Base-by-base conservation (phyloP, 2,888 invertebrate species). In the Caradrina clavipalpis region DNA sequence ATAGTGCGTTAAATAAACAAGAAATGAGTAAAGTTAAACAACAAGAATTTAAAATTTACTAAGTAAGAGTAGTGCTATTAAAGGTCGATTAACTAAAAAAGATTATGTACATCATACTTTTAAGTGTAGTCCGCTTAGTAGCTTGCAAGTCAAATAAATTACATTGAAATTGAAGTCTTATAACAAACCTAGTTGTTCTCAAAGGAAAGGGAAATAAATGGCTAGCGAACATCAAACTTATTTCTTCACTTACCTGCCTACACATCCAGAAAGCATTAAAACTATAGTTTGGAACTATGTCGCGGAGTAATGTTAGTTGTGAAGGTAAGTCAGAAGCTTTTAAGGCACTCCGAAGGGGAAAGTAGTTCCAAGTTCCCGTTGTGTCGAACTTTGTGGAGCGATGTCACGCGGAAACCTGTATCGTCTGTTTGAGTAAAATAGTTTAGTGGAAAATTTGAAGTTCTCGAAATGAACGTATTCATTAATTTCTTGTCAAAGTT, bases 251-350 rank as follows among this genome's bases (percentile, higher is more conserved):
- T 45, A 56, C 69, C 62, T 75, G 47, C 51, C 45, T 69, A 56
- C 35, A 73, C 63, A 19, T 31, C 47, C 15, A 51, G 61, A 73
- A 61, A 67, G 61, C 69, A 73, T 76, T 67, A 68, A 73, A 70
- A 76, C 69, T 79, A 76, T 69, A 82, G 76, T 81, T 81, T 51
- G 58, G 22, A 80, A 81, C 67, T 82, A 80, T 62, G 60, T 80
- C 80, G 72, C 71, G 26, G 62, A 68, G 74, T 75, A 73, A 77
- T 66, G 82, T 77, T 76, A 81, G 82, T 78, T 73, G 58, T 60
- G 65, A 66, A 74, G 80, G 80, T 74, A 82, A 72, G 74, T 72
- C 74, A 69, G 69, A 81, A 82, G 83, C 81, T 82, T 81, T 82
- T 81, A 81, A 80, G 69, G 63, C 72, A 70, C 83, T 80, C 74